Evolutionary conservation across 1,140 invertebrate species (phyloP).

Genomic region (Aradophagus sp.): DNA sequence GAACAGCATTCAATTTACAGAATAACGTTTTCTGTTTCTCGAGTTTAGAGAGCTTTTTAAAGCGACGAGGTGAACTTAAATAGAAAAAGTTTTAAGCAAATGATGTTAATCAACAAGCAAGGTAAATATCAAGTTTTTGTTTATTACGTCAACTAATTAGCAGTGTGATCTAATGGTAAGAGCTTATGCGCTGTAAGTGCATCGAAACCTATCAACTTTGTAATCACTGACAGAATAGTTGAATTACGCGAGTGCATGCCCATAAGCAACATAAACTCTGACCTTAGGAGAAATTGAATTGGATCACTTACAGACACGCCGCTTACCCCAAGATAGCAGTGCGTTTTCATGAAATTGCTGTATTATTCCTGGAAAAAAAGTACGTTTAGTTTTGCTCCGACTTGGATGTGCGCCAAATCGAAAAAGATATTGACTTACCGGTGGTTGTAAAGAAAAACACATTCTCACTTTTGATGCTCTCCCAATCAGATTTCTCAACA

Average conservation of each 20-base stretch:
- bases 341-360: slow-evolving; percentile 42
- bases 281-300: slow-evolving; percentile 60
- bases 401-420: slow-evolving; percentile 24
- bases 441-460: slow-evolving; percentile 7
- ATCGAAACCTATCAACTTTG: slow-evolving; percentile 51
- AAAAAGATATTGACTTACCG: slow-evolving; percentile 46
- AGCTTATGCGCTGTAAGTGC: slow-evolving; percentile 72
- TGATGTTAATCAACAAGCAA: too few relatives aligned
- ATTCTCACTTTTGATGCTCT: slow-evolving; percentile 25
- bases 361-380: slow-evolving; percentile 56
- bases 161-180: slow-evolving; percentile 66
- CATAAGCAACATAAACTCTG: slow-evolving; percentile 65
- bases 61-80: too few relatives aligned
- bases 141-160: slow-evolving; percentile 31
- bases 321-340: slow-evolving; percentile 64
- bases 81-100: too few relatives aligned
- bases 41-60: too few relatives aligned
- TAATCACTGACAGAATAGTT: slow-evolving; percentile 47
- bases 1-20: too few relatives aligned
- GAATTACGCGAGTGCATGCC: slow-evolving; percentile 40
- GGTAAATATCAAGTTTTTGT: too few relatives aligned
- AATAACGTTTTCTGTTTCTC: too few relatives aligned
- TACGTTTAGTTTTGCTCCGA: slow-evolving; percentile 22
- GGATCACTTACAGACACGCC: slow-evolving; percentile 62
- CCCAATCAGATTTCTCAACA: slow-evolving; percentile 6